These are phyloP conservation scores for Perognathus longimembris DNA, from an alignment of 2,113 vertebrate species.

Conservation along the genomic window DNA sequence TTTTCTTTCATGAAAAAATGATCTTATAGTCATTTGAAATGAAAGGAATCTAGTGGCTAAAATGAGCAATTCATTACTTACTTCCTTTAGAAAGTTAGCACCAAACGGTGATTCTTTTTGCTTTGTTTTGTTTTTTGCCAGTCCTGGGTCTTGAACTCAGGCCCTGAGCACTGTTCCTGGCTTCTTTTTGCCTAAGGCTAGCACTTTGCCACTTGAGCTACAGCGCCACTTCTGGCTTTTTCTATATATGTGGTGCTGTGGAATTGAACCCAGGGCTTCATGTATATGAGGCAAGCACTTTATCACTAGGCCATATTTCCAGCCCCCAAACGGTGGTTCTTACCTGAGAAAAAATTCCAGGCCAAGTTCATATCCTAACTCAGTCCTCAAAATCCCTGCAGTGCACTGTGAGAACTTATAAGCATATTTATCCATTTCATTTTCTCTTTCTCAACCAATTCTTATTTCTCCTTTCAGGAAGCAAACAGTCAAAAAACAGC, in stretches of 20 bases:
- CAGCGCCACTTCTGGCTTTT: no score
- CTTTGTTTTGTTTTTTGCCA: no score
- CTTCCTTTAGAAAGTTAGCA: not conserved
- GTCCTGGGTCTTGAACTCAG: no score
- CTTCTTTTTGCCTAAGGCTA: no score
- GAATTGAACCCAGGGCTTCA: no score
- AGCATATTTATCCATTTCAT: not conserved
- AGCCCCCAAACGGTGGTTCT: not conserved
- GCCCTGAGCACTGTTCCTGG: no score
- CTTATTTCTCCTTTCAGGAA: constrained; percentile 20
- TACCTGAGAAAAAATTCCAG: not conserved
- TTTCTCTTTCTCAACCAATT: not conserved
- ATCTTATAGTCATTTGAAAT: not conserved
- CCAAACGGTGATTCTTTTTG: not conserved
- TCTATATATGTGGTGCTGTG: no score
- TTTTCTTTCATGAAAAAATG: constrained; percentile 23
- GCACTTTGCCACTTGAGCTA: no score
- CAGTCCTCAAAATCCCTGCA: not conserved
- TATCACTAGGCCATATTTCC: no score
- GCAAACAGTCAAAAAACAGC: not conserved
- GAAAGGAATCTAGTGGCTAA: not conserved
- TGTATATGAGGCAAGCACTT: no score
- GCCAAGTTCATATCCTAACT: not conserved
- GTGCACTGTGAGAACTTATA: not conserved
- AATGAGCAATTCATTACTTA: not conserved